Percentiles rank a stretch among this genome's conserved stretches.
These are phyloP conservation scores for Anguilla rostrata DNA, from an alignment of 2,113 vertebrate species.

Conservation along the genomic window DNA sequence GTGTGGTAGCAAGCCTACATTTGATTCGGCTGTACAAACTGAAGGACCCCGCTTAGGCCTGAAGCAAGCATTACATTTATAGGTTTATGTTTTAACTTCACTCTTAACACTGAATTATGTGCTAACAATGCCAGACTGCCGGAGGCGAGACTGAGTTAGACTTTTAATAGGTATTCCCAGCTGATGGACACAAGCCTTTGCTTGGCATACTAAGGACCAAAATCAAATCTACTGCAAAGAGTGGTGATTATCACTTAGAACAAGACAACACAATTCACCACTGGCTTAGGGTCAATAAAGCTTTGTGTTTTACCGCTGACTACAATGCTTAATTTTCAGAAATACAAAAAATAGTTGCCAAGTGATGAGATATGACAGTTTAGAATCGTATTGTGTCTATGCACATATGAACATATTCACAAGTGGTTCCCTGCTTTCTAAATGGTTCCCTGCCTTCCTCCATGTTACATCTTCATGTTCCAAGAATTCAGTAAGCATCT, in stretches of 20 bases:
- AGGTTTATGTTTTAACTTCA: neutral
- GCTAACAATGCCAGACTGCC: neutral
- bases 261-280: neutral
- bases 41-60: neutral
- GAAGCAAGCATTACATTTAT: neutral
- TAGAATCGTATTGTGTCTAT: too few relatives aligned
- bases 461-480: too few relatives aligned
- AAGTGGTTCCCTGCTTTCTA: too few relatives aligned
- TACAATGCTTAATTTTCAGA: too few relatives aligned
- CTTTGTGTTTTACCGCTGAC: too few relatives aligned
- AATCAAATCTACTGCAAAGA: neutral
- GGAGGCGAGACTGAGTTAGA: neutral
- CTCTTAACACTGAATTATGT: neutral
- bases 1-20: neutral
- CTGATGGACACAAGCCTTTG: neutral
- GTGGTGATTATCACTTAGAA: neutral
- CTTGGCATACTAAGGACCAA: neutral
- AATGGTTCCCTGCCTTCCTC: too few relatives aligned
- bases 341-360: too few relatives aligned
- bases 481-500: too few relatives aligned
- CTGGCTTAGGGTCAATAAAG: neutral
- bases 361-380: too few relatives aligned
- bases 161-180: neutral
- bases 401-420: too few relatives aligned
- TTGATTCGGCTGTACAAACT: neutral